Conservation (phyloP, 2,888 invertebrate species). For the Drosophila siamana region DNA sequence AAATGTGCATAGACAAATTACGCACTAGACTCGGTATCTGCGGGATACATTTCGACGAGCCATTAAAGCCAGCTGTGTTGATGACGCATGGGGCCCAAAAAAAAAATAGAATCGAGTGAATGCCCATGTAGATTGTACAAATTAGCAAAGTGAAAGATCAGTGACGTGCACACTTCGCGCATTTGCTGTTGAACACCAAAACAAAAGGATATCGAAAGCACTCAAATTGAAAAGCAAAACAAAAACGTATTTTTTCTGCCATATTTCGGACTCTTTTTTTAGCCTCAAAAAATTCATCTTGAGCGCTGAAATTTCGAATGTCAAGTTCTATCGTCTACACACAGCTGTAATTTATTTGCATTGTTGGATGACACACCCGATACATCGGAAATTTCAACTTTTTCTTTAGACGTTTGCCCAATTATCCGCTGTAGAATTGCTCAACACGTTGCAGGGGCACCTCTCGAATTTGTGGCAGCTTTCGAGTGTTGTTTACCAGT, state of each 20-base stretch:
- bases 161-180: conserved; percentile 14
- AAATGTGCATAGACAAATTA: conserved; percentile 61
- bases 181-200: not conserved
- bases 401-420: not conserved
- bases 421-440: not conserved
- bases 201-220: not conserved
- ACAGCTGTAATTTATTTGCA: too few relatives aligned
- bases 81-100: conserved; percentile 35
- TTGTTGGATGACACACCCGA: too few relatives aligned
- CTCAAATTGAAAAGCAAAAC: not conserved
- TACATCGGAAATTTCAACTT: not conserved
- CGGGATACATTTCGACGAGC: conserved; percentile 36
- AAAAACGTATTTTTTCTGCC: too few relatives aligned
- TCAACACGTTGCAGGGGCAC: not conserved
- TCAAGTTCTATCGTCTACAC: too few relatives aligned
- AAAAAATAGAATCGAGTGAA: not conserved
- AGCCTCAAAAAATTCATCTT: not conserved
- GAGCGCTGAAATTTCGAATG: too few relatives aligned
- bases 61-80: conserved; percentile 21
- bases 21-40: conserved; percentile 46
- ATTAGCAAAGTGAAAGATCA: conserved; percentile 20
- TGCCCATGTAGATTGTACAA: not conserved
- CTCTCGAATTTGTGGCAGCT: not conserved
- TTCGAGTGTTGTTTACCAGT: conserved; percentile 16
- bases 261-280: too few relatives aligned